Base-by-base conservation (phyloP, 2,888 invertebrate genomes). In the Venustoraphidia nigricollis region DNA sequence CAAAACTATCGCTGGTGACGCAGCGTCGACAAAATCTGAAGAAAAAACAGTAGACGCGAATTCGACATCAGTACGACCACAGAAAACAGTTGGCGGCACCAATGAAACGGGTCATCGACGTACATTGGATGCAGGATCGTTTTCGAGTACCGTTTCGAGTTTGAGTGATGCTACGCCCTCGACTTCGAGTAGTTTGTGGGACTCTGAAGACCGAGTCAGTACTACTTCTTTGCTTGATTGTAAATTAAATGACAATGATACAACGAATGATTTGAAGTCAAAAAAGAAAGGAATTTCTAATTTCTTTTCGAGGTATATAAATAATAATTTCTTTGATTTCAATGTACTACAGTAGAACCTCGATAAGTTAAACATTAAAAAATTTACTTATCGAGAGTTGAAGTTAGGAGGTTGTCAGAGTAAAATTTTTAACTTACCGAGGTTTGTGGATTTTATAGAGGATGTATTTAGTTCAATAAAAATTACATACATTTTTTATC, bases 121-220 rank as follows among this genome's bases (percentile, higher is more conserved):
- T 14, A 73, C 72, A 8, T 72, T 72, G 50, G 76, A 77, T 60
- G 75, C 75, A 44, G 77, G 78, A 3, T 77, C 78, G 1, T 78
- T 77, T 61, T 79, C 79, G 2, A 83, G 82, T 57, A 81, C 81
- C 14, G 74, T 81, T 47, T 82, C 82, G 9, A 81, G 79, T 60
- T 65, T 81, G 36, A 82, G 81, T n/a, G 81, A 82, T 63, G 76
- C 76, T 48, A 82, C 81, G 1, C 70, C 81, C 3, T 43, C 47
- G 9, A 37, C 47, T 9, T 69, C 71, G 17, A 79, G 79, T 5
- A 80, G 79, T 54, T 57, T 66, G 46, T 58, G 66, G 45, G 63
- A 63, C 44, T 55, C 62, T 40, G 66, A 67, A 45, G 66, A 66
- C 50, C 54, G 58, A 34, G 47, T 34, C 10, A 41, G 47, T 49